These are phyloP conservation scores for Platygyra sinensis DNA, from an alignment of 64 coral and sea anemone genomes.

Conservation along the genomic window DNA sequence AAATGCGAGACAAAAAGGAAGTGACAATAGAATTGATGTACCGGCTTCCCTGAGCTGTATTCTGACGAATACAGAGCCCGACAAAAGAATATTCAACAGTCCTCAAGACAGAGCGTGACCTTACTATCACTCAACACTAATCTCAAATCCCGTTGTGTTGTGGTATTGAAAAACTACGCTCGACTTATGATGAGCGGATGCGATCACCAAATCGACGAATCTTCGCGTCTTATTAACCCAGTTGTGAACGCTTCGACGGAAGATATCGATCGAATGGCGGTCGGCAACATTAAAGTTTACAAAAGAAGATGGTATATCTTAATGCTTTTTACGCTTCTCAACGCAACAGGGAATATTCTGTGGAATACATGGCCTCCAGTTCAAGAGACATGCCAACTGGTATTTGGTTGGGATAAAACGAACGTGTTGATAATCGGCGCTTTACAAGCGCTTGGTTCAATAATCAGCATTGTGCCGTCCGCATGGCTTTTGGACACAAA, in stretches of 20 bases:
- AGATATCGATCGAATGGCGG: conserved; percentile 17
- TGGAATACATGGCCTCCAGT: conserved; percentile 95
- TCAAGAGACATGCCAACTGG: conserved; percentile 91
- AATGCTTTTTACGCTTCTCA: conserved; percentile 72
- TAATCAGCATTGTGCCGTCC: conserved; percentile 83
- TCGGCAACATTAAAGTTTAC: conserved; percentile 63
- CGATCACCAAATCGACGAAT: conserved; percentile 1
- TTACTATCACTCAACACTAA: too few relatives aligned
- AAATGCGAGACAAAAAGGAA: background rate
- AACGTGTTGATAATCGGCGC: conserved; percentile 94
- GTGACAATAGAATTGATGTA: too few relatives aligned
- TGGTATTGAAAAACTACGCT: background rate
- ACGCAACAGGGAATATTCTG: conserved; percentile 83
- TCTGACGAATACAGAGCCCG: background rate
- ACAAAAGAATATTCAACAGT: background rate
- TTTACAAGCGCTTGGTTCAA: conserved; percentile 82
- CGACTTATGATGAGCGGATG: background rate
- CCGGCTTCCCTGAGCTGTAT: background rate
- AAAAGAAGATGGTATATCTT: conserved; percentile 87
- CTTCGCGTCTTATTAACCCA: background rate
- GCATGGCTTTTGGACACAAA: conserved; percentile 91
- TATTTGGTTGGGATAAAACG: conserved; percentile 71
- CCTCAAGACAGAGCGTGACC: background rate
- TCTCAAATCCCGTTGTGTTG: background rate
- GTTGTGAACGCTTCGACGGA: conserved; percentile 6